A percentile compares a stretch with the other conserved stretches of the same genome.
Conservation (phyloP, 2,797 vertebrate species). For the Rhabdophis nuchalis region DNA sequence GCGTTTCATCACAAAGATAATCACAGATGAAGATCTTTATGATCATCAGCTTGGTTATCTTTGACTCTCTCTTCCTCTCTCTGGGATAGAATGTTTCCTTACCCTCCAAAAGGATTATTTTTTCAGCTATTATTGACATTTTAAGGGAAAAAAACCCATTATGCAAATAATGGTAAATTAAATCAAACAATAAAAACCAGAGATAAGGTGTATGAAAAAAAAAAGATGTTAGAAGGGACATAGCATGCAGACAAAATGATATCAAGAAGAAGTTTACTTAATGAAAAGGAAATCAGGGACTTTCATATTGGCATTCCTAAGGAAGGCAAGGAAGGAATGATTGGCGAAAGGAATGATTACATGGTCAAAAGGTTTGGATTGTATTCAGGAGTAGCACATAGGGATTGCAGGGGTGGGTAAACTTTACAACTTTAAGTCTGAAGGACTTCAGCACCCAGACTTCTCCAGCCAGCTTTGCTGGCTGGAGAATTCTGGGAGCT, state of each 20-base stretch:
- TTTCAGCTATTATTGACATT: constrained; percentile 40
- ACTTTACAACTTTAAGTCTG: too few species aligned
- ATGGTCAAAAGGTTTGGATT: neutral
- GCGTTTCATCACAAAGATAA: neutral
- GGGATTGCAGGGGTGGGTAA: too few species aligned
- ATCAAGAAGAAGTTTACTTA: constrained; percentile 39
- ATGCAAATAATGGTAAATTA: constrained; percentile 22
- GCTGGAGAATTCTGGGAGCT: too few species aligned
- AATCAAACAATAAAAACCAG: neutral
- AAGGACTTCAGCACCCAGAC: too few species aligned
- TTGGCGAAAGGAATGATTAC: constrained; percentile 24
- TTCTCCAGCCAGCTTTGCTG: too few species aligned
- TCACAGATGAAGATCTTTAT: neutral
- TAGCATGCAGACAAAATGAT: constrained; percentile 35
- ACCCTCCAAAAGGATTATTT: neutral
- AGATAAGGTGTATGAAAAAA: constrained; percentile 1
- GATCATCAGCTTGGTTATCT: neutral
- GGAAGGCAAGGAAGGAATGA: neutral
- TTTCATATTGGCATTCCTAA: constrained; percentile 15
- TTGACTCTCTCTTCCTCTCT: neutral
- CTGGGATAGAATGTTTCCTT: constrained; percentile 12
- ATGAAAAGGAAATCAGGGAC: constrained; percentile 48
- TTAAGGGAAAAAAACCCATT: neutral
- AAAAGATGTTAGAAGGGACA: constrained; percentile 55
- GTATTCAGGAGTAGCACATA: constrained; percentile 11